phyloP scores from a whole-genome alignment of 1,140 invertebrate genomes.

The Drosophila quadrilineata region DNA sequence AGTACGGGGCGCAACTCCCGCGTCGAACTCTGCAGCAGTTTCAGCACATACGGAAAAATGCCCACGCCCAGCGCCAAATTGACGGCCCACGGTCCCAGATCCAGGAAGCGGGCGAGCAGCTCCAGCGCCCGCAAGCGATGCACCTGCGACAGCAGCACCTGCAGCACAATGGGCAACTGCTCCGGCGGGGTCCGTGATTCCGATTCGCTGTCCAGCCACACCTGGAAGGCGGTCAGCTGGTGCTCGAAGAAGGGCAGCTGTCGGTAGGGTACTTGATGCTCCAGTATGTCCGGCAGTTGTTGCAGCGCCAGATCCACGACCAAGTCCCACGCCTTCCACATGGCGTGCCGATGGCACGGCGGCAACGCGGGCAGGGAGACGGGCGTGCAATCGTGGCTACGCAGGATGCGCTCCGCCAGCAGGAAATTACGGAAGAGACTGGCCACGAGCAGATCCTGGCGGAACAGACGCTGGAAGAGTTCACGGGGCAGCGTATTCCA shows the following conservation, averaged over 20 bases:
- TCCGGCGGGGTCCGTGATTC: constrained; percentile 92
- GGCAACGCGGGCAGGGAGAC: constrained; percentile 95
- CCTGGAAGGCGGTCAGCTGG: constrained; percentile 99
- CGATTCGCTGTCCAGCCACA: constrained; percentile 93
- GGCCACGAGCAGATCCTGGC: constrained; percentile 98
- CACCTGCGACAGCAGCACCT: constrained; percentile 98
- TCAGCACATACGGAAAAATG: constrained; percentile 99
- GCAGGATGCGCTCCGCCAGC: constrained; percentile 97
- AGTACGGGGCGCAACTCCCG: constrained; percentile 94
- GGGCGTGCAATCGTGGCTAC: constrained; percentile 97
- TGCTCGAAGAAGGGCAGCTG: constrained; percentile 98
- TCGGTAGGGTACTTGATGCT: constrained; percentile 85
- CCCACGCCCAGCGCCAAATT: constrained; percentile 97
- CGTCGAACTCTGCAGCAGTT: constrained; percentile 95
- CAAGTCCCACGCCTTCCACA: constrained; percentile 99
- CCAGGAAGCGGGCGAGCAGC: constrained; percentile 96
- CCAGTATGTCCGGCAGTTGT: constrained; percentile 91
- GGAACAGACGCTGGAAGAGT: constrained; percentile 97
- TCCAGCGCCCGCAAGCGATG: constrained; percentile 97
- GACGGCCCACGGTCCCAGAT: constrained; percentile 98
- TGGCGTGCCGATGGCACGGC: constrained; percentile 93
- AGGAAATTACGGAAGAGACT: constrained; percentile 99
- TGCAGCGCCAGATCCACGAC: constrained; percentile 95
- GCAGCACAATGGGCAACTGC: constrained; percentile 98
- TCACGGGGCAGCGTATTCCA: constrained; percentile 97